Conservation (phyloP, 2,797 vertebrate genomes). For the Pagetopsis macropterus region DNA sequence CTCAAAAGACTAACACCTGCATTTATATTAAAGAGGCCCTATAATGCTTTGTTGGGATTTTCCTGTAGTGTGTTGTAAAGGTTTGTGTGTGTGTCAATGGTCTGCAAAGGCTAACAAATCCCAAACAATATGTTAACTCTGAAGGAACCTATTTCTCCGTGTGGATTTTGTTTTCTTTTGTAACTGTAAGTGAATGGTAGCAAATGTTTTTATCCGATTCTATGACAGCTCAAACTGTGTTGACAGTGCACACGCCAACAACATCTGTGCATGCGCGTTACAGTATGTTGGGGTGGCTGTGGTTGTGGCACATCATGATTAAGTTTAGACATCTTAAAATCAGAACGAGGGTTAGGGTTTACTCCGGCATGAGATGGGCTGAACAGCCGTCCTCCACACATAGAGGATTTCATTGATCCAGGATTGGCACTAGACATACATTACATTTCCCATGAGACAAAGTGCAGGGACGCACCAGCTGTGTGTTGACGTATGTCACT, state of each 20-base stretch:
- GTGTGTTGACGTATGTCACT: slow-evolving; percentile 10
- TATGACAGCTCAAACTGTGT: slow-evolving; percentile 10
- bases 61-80: no score
- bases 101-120: no score
- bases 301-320: background rate
- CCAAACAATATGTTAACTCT: slow-evolving; percentile 11
- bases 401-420: background rate
- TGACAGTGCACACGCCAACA: background rate
- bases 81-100: no score
- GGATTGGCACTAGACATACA: background rate
- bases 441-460: background rate
- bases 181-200: background rate
- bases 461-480: background rate
- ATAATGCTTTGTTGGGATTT: no score
- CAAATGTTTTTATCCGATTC: slow-evolving; percentile 2
- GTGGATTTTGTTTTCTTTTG: slow-evolving; percentile 8
- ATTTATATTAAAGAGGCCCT: background rate
- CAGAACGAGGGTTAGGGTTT: background rate
- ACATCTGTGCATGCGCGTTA: background rate
- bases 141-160: background rate
- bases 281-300: background rate
- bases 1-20: background rate
- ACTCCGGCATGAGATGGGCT: no score
- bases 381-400: background rate
- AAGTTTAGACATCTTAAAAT: background rate